Conservation (phyloP, 2,888 invertebrate genomes). For the Drosophila borealis region DNA sequence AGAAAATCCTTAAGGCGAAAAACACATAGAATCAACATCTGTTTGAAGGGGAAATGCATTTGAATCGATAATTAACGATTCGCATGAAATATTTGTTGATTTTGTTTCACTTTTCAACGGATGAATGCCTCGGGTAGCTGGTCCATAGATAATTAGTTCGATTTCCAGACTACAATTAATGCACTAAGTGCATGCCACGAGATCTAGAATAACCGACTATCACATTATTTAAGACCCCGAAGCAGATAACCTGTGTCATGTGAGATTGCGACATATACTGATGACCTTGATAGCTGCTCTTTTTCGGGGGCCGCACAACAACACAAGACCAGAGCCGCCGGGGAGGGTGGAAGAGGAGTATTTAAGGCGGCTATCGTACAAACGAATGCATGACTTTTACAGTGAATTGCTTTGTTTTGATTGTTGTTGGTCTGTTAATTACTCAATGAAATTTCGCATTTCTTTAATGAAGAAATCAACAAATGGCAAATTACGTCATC, state of each 20-base stretch:
- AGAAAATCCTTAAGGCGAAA: too few relatives aligned
- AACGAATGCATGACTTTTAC: constrained; percentile 5
- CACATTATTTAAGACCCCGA: background rate
- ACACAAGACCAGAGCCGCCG: background rate
- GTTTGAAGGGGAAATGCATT: background rate
- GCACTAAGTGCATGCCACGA: background rate
- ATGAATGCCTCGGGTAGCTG: background rate
- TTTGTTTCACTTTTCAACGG: background rate
- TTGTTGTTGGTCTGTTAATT: constrained; percentile 12
- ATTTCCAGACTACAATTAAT: constrained; percentile 7
- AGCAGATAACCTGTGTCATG: constrained; percentile 22
- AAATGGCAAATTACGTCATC: constrained; percentile 43
- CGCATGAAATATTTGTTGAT: background rate
- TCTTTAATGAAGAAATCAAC: constrained; percentile 6
- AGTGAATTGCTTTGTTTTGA: constrained; percentile 34
- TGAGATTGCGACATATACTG: constrained; percentile 4
- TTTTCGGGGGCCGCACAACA: constrained; percentile 1
- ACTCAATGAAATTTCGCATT: constrained; percentile 34
- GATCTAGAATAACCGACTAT: background rate
- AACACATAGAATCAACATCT: background rate
- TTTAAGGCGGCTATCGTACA: background rate
- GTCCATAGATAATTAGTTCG: background rate
- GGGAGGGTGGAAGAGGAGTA: background rate
- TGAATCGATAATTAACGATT: background rate
- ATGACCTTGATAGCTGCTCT: constrained; percentile 10